These are phyloP conservation scores for Otus sunia DNA, from an alignment of 2,113 vertebrate genomes.

Conservation along the genomic window DNA sequence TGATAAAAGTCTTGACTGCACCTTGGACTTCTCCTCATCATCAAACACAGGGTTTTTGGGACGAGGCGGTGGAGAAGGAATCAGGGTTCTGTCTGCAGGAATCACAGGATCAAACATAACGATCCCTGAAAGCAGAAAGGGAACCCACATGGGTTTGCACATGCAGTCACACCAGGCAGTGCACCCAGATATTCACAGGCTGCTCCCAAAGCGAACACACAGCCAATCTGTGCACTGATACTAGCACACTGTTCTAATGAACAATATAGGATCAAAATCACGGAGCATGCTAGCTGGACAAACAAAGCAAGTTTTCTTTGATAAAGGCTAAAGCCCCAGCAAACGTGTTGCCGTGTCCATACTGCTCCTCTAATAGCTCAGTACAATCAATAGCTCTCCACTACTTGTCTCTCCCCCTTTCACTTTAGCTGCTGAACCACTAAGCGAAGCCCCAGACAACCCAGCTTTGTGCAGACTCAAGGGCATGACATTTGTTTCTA, in stretches of 20 bases:
- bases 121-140: constrained; percentile 78
- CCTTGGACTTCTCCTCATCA: constrained; percentile 93
- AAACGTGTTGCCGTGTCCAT: neutral
- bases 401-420: neutral
- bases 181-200: neutral
- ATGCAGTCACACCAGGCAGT: neutral
- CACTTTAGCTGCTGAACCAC: neutral
- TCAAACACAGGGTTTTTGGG: constrained; percentile 94
- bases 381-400: neutral
- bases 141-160: neutral
- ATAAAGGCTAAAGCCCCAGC: neutral
- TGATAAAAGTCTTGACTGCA: constrained; percentile 19
- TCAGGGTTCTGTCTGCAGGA: constrained; percentile 83
- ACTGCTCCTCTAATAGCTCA: neutral
- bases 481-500: neutral
- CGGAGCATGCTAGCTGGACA: neutral
- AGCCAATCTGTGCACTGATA: neutral
- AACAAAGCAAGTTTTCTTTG: neutral
- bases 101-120: constrained; percentile 85
- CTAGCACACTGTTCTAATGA: neutral
- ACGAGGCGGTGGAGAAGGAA: constrained; percentile 83
- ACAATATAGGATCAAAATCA: neutral
- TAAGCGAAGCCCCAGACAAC: neutral
- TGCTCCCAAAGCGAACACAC: neutral
- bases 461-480: neutral